Base-by-base conservation (phyloP, 30 jellyfish, hydroid and myxozoan genomes). In the Aurelia aurita region DNA sequence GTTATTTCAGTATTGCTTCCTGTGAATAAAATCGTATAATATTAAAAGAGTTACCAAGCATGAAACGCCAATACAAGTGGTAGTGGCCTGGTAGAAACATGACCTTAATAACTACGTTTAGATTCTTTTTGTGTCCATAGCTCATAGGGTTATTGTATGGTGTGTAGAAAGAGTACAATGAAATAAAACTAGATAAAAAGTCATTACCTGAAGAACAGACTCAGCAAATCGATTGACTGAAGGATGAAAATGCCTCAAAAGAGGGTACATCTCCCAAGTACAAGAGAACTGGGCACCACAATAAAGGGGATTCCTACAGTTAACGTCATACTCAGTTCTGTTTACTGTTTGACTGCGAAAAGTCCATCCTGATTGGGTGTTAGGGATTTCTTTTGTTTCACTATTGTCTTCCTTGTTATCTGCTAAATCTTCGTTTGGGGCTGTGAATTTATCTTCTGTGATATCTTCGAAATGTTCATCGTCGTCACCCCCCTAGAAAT, bases 231-330 rank as follows among this genome's bases (percentile, higher is more conserved):
- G 95, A 62, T 78, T 53, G 29, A 89, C 97, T 0, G 99, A 94
- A 8, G 99, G 99, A 80, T 94, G 99, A 78, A 64, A 94, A 45
- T 94, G 99, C 64, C 58, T 26, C 20, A 73, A 69, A 74, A 94
- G 82, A 6, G 97, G 93, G 47, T 49, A 57, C 14, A 80, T 64
- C 85, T 94, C 99, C 99, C 99, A 94, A 18, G 96, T 94, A 51
- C 97, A 82, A 19, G 97, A 81, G 79, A 72, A 84, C 80, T 94
- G 97, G 58, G 99, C 99, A 13, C 97, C 97, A 35, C 97, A 70
- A 60, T 74, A 94, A 43, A 94, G 84, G 26, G 99, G 99, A 68
- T 94, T 94, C 47, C 99, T 81, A 28, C 74, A 68, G 25, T 21
- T 67, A 31, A 77, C 49, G 88, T 77, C 89, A 51, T 94, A 94